Evolutionary conservation across 2,797 vertebrate species (phyloP), one percentile per base, ranked within the genome.

Genomic region (Pangasius sanitwongsei): DNA sequence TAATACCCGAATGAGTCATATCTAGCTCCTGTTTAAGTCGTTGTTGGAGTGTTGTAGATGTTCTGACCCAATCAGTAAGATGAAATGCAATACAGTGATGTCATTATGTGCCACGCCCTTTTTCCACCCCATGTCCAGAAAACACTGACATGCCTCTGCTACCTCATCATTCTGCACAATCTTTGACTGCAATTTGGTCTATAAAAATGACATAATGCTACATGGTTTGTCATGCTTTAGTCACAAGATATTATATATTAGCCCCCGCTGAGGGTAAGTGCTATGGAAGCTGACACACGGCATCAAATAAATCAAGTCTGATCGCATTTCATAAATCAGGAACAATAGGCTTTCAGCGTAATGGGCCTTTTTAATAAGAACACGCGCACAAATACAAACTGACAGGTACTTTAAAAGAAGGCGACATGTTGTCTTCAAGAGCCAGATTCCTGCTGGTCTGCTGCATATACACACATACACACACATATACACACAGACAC

Each of bases 261-360:
- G 78, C 37, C 80, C 82, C 77, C 37, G 69, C 72, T 28, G 28
- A 48, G 74, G 87, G 74, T n/a, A 34, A 86, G 41, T 4, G 16
- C n/a, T 59, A 41, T 3, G 59, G 31, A 74, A 88, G 83, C 59
- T 75, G 34, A 86, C 85, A 87, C 80, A 57, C 44, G 6, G 69
- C 70, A 87, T 88, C 67, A 83, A 57, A 86, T 81, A 57, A 80
- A 89, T 87, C 87, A 80, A 65, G 74, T 70, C 50, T 83, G 53
- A 90, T 88, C 74, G 86, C 88, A 83, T 86, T 89, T 90, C 81
- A 90, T 92, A 87, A 88, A 88, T 89, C 87, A 90, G 69, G 53
- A 89, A 87, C 91, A 86, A 90, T 85, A 65, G 87, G 48, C 87
- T 88, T 84, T 67, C 44, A 81, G 86, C 16, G 61, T 88, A 89